These are phyloP conservation scores for Dendrophyllia cribrosa DNA, from an alignment of 64 coral and sea anemone species.

Conservation along the genomic window DNA sequence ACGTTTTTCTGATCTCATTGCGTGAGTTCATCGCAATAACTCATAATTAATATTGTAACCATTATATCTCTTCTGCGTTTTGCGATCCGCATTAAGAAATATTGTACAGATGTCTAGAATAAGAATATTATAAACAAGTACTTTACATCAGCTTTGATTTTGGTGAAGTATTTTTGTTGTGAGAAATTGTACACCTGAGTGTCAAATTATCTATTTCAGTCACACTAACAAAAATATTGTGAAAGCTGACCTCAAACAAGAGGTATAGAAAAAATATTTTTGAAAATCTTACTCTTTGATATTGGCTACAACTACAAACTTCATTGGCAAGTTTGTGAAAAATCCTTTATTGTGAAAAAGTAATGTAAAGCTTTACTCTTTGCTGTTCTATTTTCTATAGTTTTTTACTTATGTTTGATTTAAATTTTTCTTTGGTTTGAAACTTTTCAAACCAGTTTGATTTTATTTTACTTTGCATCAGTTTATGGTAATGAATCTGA, in stretches of 20 bases:
- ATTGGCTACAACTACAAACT: neutral
- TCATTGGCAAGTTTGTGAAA: neutral
- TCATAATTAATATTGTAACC: neutral
- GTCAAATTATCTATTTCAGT: neutral
- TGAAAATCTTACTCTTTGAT: neutral
- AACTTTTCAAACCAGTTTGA: too few relatives aligned
- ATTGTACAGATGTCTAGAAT: neutral
- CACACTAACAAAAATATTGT: neutral
- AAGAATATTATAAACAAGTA: too few relatives aligned
- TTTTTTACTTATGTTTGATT: neutral
- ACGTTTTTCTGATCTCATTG: neutral
- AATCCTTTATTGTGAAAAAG: neutral
- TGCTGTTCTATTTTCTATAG: neutral
- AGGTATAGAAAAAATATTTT: neutral
- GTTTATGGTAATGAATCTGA: too few relatives aligned
- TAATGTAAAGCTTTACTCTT: neutral
- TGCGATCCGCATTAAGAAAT: neutral
- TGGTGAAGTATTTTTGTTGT: neutral
- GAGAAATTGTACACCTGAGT: neutral
- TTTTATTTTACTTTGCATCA: too few relatives aligned
- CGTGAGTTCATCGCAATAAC: neutral
- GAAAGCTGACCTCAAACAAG: neutral
- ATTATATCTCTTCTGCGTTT: neutral
- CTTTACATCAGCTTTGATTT: neutral
- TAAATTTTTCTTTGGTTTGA: too few relatives aligned